Conservation (phyloP, 2,113 vertebrate genomes). For the Pollimyrus isidori region DNA sequence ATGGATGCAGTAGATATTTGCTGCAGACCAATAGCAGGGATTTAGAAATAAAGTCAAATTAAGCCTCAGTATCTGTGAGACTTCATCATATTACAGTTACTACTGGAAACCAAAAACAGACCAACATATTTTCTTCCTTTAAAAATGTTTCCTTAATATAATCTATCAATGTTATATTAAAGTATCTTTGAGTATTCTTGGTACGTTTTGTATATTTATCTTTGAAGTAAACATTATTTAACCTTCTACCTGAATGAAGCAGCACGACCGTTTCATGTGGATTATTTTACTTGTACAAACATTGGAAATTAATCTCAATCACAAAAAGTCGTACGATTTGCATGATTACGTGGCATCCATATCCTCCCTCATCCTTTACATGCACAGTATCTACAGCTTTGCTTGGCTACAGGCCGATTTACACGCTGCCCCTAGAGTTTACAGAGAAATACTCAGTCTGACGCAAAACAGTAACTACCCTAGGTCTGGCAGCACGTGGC, state of each 20-base stretch:
- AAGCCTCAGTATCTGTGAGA: not conserved
- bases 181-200: not conserved
- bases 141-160: not conserved
- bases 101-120: not conserved
- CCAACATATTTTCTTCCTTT: not conserved
- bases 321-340: not conserved
- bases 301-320: not conserved
- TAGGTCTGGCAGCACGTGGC: not conserved
- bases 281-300: not conserved
- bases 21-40: not conserved
- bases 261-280: not conserved
- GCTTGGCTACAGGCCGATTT: not conserved
- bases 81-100: not conserved
- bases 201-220: not conserved
- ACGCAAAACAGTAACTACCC: slow-evolving; percentile 10
- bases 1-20: not conserved
- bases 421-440: not conserved
- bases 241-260: not conserved
- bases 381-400: not conserved
- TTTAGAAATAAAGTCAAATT: not conserved
- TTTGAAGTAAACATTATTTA: not conserved
- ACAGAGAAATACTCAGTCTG: not conserved
- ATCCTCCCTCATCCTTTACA: not conserved
- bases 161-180: not conserved
- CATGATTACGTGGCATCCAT: not conserved